Percentiles rank a stretch among this genome's conserved stretches.
Evolutionary conservation across 1,140 invertebrate genomes (phyloP).

Genomic region (Heliothis virescens): DNA sequence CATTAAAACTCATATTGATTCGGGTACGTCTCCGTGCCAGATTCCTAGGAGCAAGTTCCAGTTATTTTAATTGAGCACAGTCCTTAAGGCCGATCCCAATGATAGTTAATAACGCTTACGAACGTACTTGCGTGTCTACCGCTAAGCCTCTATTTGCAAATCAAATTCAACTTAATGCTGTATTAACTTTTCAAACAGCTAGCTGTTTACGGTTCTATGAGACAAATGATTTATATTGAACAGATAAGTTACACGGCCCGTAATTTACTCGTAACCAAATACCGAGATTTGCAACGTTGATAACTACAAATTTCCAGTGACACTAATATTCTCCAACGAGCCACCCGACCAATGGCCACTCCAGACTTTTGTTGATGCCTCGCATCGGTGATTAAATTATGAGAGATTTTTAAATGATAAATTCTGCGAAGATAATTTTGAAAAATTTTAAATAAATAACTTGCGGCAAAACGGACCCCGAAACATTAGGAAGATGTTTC

Average conservation of each 20-base stretch:
- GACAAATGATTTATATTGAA: constrained; percentile 67
- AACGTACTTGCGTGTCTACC: constrained; percentile 53
- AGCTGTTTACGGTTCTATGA: constrained; percentile 54
- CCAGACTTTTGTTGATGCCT: constrained; percentile 18
- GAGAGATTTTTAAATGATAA: constrained; percentile 23
- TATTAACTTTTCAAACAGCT: constrained; percentile 65
- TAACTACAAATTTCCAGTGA: constrained; percentile 46
- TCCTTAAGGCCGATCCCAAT: constrained; percentile 54
- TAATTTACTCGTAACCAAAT: constrained; percentile 60
- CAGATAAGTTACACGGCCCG: constrained; percentile 60
- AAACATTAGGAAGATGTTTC: constrained; percentile 9
- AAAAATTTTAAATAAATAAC: constrained; percentile 14
- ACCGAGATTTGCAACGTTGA: constrained; percentile 46
- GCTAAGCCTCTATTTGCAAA: constrained; percentile 66
- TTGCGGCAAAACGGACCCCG: background rate
- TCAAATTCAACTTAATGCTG: constrained; percentile 68
- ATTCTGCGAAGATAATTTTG: constrained; percentile 11
- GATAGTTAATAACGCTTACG: constrained; percentile 49
- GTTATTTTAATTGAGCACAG: constrained; percentile 63
- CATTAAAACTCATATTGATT: constrained; percentile 62
- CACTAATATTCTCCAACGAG: constrained; percentile 21
- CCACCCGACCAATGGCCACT: constrained; percentile 5
- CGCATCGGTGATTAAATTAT: constrained; percentile 10
- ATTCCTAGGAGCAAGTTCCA: constrained; percentile 64
- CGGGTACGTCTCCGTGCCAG: constrained; percentile 53